Evolutionary conservation across 2,113 vertebrate genomes (phyloP).

Genomic region (Nothobranchius furzeri): DNA sequence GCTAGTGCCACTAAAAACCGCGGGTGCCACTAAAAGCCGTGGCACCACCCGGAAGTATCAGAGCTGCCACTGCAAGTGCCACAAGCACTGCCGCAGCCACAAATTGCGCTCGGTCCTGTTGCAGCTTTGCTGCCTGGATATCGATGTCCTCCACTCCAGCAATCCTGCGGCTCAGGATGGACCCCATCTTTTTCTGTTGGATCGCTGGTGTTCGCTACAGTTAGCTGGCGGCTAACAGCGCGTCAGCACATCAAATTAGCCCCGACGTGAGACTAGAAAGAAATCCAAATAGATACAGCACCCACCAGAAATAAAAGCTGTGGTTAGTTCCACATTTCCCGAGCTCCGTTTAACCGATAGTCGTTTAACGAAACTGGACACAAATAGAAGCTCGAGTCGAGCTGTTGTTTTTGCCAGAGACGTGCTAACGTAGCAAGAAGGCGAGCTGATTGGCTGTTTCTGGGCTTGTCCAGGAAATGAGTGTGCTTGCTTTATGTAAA

Average conservation of each 20-base stretch:
- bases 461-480: not conserved
- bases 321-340: constrained; percentile 45
- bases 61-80: too few relatives aligned
- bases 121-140: too few relatives aligned
- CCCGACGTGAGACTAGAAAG: not conserved
- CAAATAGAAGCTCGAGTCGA: constrained; percentile 21
- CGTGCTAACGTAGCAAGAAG: constrained; percentile 26
- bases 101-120: too few relatives aligned
- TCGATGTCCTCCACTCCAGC: constrained; percentile 98
- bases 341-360: not conserved
- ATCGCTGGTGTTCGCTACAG: constrained; percentile 40
- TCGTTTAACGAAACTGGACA: constrained; percentile 9
- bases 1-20: too few relatives aligned
- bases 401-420: constrained; percentile 52
- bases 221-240: constrained; percentile 44
- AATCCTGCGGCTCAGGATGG: constrained; percentile 94
- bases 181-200: constrained; percentile 84
- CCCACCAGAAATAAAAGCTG: not conserved
- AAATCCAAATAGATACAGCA: not conserved
- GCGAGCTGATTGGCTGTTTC: constrained; percentile 57
- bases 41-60: too few relatives aligned
- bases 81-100: too few relatives aligned
- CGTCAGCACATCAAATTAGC: constrained; percentile 18
- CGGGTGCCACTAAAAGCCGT: too few relatives aligned
- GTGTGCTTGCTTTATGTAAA: accelerated